Percentiles rank a stretch among this genome's conserved stretches.
Evolutionary conservation across 2,888 invertebrate genomes (phyloP).

Genomic region (Patella depressa): DNA sequence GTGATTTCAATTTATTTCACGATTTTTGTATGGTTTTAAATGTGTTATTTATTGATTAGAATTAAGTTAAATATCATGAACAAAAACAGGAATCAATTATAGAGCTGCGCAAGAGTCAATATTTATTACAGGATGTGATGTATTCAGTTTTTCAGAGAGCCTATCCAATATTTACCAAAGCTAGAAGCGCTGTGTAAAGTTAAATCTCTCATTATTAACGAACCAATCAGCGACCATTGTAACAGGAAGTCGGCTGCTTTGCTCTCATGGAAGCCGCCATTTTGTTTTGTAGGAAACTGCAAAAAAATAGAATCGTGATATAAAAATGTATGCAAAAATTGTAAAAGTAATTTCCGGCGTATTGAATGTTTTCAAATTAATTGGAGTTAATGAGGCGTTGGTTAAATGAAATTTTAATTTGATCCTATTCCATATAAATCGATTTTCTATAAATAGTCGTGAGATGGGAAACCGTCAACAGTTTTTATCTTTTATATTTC

Average conservation of each 20-base stretch:
- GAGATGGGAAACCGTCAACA: too few relatives aligned
- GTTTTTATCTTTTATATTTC: too few relatives aligned
- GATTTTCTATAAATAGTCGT: too few relatives aligned
- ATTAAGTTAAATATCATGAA: neutral
- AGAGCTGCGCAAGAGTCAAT: neutral
- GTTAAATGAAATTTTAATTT: too few relatives aligned
- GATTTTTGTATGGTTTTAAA: too few relatives aligned
- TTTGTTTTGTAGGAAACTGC: slow-evolving; percentile 43
- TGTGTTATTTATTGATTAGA: too few relatives aligned
- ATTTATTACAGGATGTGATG: neutral
- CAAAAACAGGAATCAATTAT: neutral
- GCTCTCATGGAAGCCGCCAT: slow-evolving; percentile 38
- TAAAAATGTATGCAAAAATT: neutral
- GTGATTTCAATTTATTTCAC: too few relatives aligned
- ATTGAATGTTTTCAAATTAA: too few relatives aligned
- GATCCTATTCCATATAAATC: too few relatives aligned
- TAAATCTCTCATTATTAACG: slow-evolving; percentile 66
- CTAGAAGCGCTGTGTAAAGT: slow-evolving; percentile 67
- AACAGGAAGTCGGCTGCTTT: slow-evolving; percentile 65
- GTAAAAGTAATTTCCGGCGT: neutral
- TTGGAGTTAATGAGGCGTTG: too few relatives aligned
- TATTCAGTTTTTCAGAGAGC: neutral
- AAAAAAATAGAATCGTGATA: slow-evolving; percentile 12
- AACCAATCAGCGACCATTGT: slow-evolving; percentile 68
- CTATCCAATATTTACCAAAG: slow-evolving; percentile 59